Evolutionary conservation across 1,140 invertebrate species (phyloP).

Genomic region (Hesperophylax magnus): DNA sequence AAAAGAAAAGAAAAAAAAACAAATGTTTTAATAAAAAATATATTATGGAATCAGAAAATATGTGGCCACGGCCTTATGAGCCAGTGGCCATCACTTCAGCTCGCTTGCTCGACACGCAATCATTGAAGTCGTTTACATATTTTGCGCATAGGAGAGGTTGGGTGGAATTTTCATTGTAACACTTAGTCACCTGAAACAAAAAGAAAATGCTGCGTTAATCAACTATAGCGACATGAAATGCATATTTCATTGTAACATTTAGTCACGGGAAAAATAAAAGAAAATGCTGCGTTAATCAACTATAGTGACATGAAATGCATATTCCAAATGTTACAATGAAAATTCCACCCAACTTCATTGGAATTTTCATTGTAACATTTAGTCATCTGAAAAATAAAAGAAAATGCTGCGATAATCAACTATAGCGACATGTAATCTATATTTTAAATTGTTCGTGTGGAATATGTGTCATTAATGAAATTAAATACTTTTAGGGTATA

Average conservation of each 20-base stretch:
- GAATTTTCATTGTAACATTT: constrained; percentile 55
- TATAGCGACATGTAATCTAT: too few species aligned
- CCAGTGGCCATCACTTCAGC: constrained; percentile 49
- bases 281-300: too few species aligned
- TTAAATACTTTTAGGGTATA: too few species aligned
- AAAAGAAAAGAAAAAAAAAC: constrained; percentile 20
- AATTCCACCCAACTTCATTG: too few species aligned
- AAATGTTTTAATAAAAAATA: constrained; percentile 38
- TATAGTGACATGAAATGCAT: too few species aligned
- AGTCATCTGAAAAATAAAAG: constrained; percentile 50
- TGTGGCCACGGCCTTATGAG: constrained; percentile 36
- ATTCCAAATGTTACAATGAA: too few species aligned
- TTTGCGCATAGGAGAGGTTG: constrained; percentile 52
- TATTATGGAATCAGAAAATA: constrained; percentile 40
- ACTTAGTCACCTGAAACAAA: constrained; percentile 54
- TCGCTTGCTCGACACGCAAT: constrained; percentile 52
- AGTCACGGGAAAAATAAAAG: too few species aligned
- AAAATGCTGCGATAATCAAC: too few species aligned
- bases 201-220: background rate
- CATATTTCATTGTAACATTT: too few species aligned
- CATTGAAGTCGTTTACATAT: constrained; percentile 53
- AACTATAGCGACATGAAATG: too few species aligned
- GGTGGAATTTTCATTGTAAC: constrained; percentile 53
- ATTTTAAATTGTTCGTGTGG: too few species aligned
- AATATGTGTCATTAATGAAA: too few species aligned